These are phyloP conservation scores for Coreius guichenoti DNA, from an alignment of 2,797 vertebrate species.

Conservation along the genomic window DNA sequence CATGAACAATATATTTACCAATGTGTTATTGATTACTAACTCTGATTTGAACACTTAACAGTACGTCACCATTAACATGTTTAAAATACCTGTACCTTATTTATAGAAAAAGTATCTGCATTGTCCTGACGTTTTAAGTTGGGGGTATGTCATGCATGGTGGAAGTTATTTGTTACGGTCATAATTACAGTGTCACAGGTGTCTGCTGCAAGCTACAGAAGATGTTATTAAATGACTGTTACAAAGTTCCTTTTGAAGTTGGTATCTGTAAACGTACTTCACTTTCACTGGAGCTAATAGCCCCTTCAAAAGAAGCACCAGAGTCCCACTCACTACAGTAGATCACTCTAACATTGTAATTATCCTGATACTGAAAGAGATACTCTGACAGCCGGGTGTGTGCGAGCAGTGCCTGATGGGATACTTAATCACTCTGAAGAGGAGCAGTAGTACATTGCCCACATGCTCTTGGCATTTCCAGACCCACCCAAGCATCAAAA, in stretches of 20 bases:
- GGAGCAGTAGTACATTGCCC: background rate
- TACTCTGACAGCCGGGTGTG: background rate
- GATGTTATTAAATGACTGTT: background rate
- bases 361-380: background rate
- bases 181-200: background rate
- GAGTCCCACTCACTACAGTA: background rate
- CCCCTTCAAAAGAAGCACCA: background rate
- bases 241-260: background rate
- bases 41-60: background rate
- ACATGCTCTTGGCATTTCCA: constrained; percentile 43
- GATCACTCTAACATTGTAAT: constrained; percentile 5
- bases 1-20: background rate
- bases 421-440: constrained; percentile 30
- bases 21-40: background rate
- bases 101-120: background rate
- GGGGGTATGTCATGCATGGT: background rate
- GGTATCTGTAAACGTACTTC: background rate
- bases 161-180: background rate
- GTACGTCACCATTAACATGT: background rate
- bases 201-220: background rate
- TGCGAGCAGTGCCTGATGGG: constrained; percentile 13
- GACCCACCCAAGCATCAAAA: constrained; percentile 30
- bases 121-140: background rate
- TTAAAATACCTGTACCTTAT: background rate
- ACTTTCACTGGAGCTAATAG: background rate